Evolutionary conservation across 2,113 vertebrate genomes (phyloP), one percentile per base, ranked within the genome.

Genomic region (Camelus dromedarius): DNA sequence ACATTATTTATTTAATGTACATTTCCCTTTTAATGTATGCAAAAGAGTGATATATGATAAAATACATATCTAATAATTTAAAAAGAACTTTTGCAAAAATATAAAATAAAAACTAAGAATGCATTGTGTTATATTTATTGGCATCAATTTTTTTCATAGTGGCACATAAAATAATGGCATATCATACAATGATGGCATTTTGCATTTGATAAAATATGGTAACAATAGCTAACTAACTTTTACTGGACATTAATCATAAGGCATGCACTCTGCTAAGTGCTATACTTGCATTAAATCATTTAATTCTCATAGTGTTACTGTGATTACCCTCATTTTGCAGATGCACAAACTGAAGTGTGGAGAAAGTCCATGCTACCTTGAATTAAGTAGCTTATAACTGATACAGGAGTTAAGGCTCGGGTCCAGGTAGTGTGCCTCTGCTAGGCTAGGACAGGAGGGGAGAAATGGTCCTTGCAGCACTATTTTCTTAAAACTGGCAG

Each of bases 1-100:
- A 87, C 66, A 73, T 84, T 82, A 73, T 81, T 60, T 58, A 82
- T 92, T 96, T 91, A 93, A 89, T 42, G 89, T 89, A 20, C 9
- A 77, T 54, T 91, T 87, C 50, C 62, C 81, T 93, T 77, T 76
- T 75, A 73, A 91, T 67, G 22, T 70, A 60, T 48, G 38, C 26
- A 80, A 30, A 75, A 75, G 50, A 82, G 64, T 72, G 56, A 60
- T 54, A 66, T 42, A 28, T 50, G 26, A 73, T 88, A 54, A 91
- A 87, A 89, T 50, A 26, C 15, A 83, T 24, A 42, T 32, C 56
- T 90, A 62, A 67, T 64, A 93, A n/a, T 30, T 85, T 92, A 50
- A 84, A 81, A 81, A 96, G 58, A 93, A 94, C 42, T 42, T 92
- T 95, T 69, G n/a, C 62, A 50, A 54, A 56, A 89, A 38, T 50